Conservation (phyloP, 2,113 vertebrate species). For the Solenodon paradoxus region DNA sequence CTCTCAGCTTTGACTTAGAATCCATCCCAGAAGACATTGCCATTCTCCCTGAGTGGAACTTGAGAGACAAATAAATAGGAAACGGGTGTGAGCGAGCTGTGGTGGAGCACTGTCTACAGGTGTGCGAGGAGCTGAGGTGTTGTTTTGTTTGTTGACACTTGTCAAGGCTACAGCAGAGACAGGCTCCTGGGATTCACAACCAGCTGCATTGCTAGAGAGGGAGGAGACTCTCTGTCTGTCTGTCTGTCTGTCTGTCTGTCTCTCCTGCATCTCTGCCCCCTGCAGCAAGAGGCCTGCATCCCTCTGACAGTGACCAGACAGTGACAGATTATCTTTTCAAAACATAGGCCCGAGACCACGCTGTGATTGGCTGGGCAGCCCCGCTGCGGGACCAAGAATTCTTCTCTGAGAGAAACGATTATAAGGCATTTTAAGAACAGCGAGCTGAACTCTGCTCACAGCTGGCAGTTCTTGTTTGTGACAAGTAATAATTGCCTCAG, state of each 20-base stretch:
- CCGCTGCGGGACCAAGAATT: neutral
- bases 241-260: neutral
- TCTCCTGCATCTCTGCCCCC: neutral
- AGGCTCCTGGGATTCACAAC: neutral
- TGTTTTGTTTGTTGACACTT: neutral
- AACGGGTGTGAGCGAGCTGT: neutral
- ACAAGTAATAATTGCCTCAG: conserved; percentile 67
- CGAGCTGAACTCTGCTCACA: conserved; percentile 58
- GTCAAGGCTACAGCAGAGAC: neutral
- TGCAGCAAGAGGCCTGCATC: neutral
- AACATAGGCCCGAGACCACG: neutral
- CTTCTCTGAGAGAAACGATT: conserved; percentile 60
- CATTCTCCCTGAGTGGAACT: neutral
- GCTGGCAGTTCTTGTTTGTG: conserved; percentile 75
- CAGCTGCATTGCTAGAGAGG: neutral
- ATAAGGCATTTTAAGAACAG: conserved; percentile 66
- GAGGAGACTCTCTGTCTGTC: neutral
- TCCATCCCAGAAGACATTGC: neutral
- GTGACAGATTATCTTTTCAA: conserved; percentile 55
- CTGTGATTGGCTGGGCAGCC: conserved; percentile 25
- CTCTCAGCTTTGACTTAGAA: neutral
- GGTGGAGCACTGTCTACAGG: rapidly evolving
- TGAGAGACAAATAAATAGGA: neutral
- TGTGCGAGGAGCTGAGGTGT: neutral
- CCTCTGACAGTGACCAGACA: conserved; percentile 60